phyloP scores from a whole-genome alignment of 2,888 invertebrate genomes.

The Luffia ferchaultella region DNA sequence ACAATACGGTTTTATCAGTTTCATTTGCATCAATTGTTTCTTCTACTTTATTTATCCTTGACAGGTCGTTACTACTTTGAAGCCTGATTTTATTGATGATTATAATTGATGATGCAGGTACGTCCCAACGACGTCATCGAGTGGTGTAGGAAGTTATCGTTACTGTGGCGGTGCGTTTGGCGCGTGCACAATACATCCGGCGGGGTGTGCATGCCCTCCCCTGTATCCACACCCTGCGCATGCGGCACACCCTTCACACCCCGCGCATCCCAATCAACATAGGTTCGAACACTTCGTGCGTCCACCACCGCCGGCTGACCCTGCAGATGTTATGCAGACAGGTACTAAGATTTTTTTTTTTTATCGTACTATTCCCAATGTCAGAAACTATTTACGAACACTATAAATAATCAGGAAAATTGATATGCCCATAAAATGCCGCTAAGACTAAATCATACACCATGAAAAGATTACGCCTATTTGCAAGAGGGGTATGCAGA shows the following conservation, averaged over 20 bases:
- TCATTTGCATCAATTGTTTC: too few relatives aligned
- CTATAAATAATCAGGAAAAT: too few relatives aligned
- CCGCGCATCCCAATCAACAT: conserved; percentile 51
- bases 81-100: too few relatives aligned
- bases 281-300: conserved; percentile 62
- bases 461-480: too few relatives aligned
- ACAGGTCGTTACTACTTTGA: too few relatives aligned
- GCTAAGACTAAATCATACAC: too few relatives aligned
- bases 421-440: too few relatives aligned
- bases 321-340: conserved; percentile 59
- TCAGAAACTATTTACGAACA: too few relatives aligned
- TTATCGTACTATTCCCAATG: too few relatives aligned
- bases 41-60: too few relatives aligned
- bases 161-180: conserved; percentile 66
- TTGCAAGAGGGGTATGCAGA: too few relatives aligned
- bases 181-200: conserved; percentile 77
- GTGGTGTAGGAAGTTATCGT: conserved; percentile 44
- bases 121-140: conserved; percentile 60
- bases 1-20: too few relatives aligned
- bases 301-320: conserved; percentile 54
- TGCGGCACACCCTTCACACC: conserved; percentile 57
- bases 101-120: conserved; percentile 60
- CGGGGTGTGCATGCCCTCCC: conserved; percentile 73
- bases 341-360: conserved; percentile 28
- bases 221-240: conserved; percentile 59